Conservation (phyloP, 2,888 invertebrate species). For the Drosophila histrio region DNA sequence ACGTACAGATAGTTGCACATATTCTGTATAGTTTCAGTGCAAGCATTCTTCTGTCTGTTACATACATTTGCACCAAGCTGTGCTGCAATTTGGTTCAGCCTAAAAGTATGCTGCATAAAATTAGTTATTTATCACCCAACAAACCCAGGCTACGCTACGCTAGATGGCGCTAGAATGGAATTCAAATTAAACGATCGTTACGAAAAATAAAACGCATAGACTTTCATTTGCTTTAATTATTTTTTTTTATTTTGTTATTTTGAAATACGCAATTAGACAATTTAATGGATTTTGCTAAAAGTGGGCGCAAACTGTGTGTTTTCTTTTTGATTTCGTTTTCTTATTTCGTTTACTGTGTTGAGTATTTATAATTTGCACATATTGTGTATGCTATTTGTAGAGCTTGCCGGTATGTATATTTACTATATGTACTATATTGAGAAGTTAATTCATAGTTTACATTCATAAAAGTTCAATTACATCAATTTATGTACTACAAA, state of each 20-base stretch:
- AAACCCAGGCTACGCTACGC: background rate
- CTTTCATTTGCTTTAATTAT: background rate
- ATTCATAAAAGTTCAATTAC: slow-evolving; percentile 81
- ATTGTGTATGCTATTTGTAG: slow-evolving; percentile 50
- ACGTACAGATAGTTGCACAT: too few species aligned
- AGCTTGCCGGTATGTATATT: slow-evolving; percentile 49
- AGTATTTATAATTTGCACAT: slow-evolving; percentile 54
- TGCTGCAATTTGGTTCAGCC: too few species aligned
- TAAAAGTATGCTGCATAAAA: slow-evolving; percentile 6
- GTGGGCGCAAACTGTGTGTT: slow-evolving; percentile 40
- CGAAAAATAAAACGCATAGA: slow-evolving; percentile 3
- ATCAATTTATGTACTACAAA: slow-evolving; percentile 77
- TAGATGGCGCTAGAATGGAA: slow-evolving; percentile 21
- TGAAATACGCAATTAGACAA: slow-evolving; percentile 58
- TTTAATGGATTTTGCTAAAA: slow-evolving; percentile 57
- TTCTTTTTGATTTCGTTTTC: slow-evolving; percentile 16
- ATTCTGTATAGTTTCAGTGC: too few species aligned
- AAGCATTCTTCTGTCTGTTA: too few species aligned
- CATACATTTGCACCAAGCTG: too few species aligned
- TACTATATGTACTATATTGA: slow-evolving; percentile 48
- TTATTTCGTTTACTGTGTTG: slow-evolving; percentile 27
- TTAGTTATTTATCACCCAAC: too few species aligned
- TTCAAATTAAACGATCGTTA: background rate
- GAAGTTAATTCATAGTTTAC: slow-evolving; percentile 77
- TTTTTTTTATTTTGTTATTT: slow-evolving; percentile 30